Conservation (phyloP, 2,113 vertebrate genomes). For the Chaetops frenatus region DNA sequence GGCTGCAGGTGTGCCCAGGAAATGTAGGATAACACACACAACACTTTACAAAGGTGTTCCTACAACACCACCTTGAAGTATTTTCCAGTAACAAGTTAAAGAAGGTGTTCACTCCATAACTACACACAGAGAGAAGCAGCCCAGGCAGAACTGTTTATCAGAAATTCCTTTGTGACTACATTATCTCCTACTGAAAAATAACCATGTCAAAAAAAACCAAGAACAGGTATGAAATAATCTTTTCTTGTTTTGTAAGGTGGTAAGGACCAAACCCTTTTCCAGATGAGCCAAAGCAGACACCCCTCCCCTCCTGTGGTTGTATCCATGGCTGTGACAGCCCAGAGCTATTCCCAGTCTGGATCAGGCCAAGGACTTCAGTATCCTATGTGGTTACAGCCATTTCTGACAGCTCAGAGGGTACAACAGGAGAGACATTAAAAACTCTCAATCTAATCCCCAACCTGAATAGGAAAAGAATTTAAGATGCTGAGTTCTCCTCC, state of each 20-base stretch:
- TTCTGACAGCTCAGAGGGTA: background rate
- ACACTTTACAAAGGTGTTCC: background rate
- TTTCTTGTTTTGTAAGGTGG: background rate
- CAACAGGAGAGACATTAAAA: background rate
- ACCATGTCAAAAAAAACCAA: accelerated
- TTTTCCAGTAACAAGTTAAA: background rate
- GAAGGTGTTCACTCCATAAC: accelerated
- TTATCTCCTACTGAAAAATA: background rate
- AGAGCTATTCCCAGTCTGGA: background rate
- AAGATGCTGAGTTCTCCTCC: background rate
- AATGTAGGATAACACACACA: background rate
- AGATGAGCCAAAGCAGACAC: background rate
- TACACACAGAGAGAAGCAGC: background rate
- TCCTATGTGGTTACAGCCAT: background rate
- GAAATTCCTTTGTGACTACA: background rate
- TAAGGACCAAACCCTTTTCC: background rate
- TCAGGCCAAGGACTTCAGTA: background rate
- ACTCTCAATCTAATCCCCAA: background rate
- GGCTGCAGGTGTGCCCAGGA: background rate
- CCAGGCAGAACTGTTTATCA: background rate
- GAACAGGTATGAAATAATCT: background rate
- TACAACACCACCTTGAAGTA: background rate
- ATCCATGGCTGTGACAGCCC: background rate
- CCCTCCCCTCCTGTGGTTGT: accelerated
- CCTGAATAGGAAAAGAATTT: background rate